Conservation (phyloP, 1,140 invertebrate species). For the Meloidogyne hapla region DNA sequence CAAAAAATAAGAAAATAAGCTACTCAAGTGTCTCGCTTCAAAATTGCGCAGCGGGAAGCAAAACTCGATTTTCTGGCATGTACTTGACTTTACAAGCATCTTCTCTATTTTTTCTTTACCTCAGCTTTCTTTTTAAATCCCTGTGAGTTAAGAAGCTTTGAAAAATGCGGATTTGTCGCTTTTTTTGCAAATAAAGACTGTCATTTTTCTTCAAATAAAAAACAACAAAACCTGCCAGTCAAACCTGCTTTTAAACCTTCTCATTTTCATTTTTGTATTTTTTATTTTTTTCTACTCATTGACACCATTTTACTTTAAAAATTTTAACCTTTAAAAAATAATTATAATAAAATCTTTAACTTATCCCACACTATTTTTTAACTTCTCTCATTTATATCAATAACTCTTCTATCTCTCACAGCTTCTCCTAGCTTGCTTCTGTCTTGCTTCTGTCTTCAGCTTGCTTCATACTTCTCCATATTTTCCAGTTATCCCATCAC, state of each 20-base stretch:
- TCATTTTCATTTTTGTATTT: neutral
- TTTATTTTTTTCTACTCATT: neutral
- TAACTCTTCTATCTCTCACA: too few species aligned
- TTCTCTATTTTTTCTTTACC: neutral
- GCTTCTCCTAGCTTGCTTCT: too few species aligned
- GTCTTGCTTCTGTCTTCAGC: too few species aligned
- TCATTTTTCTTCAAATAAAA: neutral
- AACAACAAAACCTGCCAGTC: too few species aligned
- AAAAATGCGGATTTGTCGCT: neutral
- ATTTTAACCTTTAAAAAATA: neutral
- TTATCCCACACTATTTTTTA: too few species aligned
- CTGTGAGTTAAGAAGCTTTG: neutral
- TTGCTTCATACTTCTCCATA: too few species aligned
- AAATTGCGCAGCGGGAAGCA: neutral
- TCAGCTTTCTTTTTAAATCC: neutral
- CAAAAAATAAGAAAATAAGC: neutral
- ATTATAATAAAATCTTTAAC: too few species aligned
- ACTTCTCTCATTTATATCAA: too few species aligned
- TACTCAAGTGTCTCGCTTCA: neutral
- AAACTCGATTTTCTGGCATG: neutral
- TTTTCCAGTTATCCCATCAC: too few species aligned
- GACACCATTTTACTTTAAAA: neutral
- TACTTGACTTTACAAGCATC: constrained; percentile 3
- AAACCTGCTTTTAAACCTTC: neutral
- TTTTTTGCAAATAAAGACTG: neutral